These are phyloP conservation scores for Drosophila recens DNA, from an alignment of 2,888 invertebrate genomes.

Conservation along the genomic window DNA sequence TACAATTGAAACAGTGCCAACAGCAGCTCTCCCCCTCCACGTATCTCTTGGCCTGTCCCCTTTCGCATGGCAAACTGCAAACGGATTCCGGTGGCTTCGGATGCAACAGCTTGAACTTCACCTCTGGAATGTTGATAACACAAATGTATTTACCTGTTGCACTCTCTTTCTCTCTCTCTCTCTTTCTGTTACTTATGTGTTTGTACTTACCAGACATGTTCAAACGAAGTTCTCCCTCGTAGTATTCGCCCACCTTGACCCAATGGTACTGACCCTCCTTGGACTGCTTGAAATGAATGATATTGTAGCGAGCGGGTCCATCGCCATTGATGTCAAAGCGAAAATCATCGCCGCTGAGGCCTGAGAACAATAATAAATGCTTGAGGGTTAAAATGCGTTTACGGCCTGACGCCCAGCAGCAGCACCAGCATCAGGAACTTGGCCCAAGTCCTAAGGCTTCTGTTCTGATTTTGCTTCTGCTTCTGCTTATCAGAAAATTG, in stretches of 20 bases:
- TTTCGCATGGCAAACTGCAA: constrained; percentile 94
- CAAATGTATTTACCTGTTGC: constrained; percentile 18
- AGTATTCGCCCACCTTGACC: constrained; percentile 94
- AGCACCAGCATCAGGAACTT: not conserved
- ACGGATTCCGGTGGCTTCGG: constrained; percentile 94
- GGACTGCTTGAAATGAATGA: constrained; percentile 96
- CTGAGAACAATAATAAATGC: constrained; percentile 85
- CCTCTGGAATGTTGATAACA: constrained; percentile 86
- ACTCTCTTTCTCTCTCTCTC: not conserved
- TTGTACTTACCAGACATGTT: constrained; percentile 90
- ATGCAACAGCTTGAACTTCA: constrained; percentile 93
- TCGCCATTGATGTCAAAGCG: constrained; percentile 96
- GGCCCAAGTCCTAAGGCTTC: constrained; percentile 3
- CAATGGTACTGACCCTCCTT: constrained; percentile 91
- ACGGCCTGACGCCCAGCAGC: constrained; percentile 41
- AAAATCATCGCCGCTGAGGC: constrained; percentile 95
- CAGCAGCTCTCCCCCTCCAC: constrained; percentile 97
- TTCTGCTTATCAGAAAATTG: constrained; percentile 77
- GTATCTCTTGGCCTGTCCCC: constrained; percentile 96
- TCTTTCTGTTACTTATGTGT: not conserved
- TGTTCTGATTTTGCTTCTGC: constrained; percentile 40
- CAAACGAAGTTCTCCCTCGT: constrained; percentile 92
- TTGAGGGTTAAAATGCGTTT: constrained; percentile 53
- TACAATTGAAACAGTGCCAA: constrained; percentile 97
- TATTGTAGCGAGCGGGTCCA: constrained; percentile 97